Conservation (phyloP, 2,113 vertebrate genomes). For the Vulpes ferrilata region DNA sequence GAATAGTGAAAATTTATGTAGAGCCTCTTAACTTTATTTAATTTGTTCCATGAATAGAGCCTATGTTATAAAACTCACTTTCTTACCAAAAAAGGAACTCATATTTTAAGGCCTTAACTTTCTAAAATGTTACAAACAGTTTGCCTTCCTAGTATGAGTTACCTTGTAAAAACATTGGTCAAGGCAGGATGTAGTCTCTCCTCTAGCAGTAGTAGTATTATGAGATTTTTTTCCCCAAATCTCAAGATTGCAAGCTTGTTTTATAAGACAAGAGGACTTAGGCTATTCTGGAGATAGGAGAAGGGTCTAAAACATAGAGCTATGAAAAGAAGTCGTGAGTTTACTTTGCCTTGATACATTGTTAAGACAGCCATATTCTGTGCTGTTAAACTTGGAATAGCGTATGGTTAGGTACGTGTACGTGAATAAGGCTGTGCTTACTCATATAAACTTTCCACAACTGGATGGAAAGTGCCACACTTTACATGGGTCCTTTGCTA, state of each 20-base stretch:
- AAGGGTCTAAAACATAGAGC: conserved; percentile 76
- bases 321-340: conserved; percentile 73
- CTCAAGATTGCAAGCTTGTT: conserved; percentile 62
- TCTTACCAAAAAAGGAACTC: not conserved
- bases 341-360: conserved; percentile 75
- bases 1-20: conserved; percentile 5
- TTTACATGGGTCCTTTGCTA: not conserved
- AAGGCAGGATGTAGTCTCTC: conserved; percentile 47
- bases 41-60: conserved; percentile 22
- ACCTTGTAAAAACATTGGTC: conserved; percentile 45
- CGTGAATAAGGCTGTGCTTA: not conserved
- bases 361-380: conserved; percentile 72
- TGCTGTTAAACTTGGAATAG: conserved; percentile 73
- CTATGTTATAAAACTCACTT: not conserved
- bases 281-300: not conserved
- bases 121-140: conserved; percentile 30
- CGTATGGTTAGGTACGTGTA: not conserved
- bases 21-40: not conserved
- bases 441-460: not conserved
- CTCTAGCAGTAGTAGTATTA: not conserved
- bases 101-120: not conserved
- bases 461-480: not conserved
- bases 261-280: conserved; percentile 49
- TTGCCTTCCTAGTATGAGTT: conserved; percentile 44
- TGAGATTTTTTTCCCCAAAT: conserved; percentile 52